Evolutionary conservation across 2,888 invertebrate species (phyloP).

Genomic region (Agriopis aurantiaria): DNA sequence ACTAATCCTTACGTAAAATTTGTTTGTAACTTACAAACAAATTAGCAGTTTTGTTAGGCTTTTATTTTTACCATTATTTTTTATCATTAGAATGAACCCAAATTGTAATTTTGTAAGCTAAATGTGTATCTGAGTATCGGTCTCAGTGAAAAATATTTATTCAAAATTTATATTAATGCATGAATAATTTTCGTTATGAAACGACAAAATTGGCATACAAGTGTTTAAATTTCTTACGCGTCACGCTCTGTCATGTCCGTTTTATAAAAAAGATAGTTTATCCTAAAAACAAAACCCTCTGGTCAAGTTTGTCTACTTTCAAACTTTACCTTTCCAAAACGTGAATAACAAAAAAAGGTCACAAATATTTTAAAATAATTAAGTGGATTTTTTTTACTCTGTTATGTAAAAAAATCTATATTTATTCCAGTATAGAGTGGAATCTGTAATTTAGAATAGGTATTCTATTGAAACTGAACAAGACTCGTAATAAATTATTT

Average conservation of each 20-base stretch:
- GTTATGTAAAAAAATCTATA: too few relatives aligned
- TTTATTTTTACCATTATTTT: neutral
- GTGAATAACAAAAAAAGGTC: neutral
- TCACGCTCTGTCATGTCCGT: slow-evolving; percentile 67
- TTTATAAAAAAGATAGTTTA: neutral
- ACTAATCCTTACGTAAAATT: neutral
- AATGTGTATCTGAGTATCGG: neutral
- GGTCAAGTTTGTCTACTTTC: too few relatives aligned
- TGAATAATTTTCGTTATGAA: neutral
- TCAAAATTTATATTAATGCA: slow-evolving; percentile 15
- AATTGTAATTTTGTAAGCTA: neutral
- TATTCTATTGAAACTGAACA: too few relatives aligned
- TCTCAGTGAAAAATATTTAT: neutral
- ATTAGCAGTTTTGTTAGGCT: neutral
- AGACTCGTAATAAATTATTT: too few relatives aligned
- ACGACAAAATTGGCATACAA: slow-evolving; percentile 68
- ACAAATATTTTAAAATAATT: too few relatives aligned
- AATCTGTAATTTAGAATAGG: too few relatives aligned
- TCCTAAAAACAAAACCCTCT: neutral
- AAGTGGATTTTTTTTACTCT: too few relatives aligned
- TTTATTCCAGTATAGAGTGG: too few relatives aligned
- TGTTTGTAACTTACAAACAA: neutral
- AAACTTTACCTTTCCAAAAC: neutral
- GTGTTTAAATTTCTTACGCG: slow-evolving; percentile 44
- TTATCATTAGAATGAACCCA: slow-evolving; percentile 1